phyloP scores from a whole-genome alignment of 2,888 invertebrate genomes.

The Junonia oenone region DNA sequence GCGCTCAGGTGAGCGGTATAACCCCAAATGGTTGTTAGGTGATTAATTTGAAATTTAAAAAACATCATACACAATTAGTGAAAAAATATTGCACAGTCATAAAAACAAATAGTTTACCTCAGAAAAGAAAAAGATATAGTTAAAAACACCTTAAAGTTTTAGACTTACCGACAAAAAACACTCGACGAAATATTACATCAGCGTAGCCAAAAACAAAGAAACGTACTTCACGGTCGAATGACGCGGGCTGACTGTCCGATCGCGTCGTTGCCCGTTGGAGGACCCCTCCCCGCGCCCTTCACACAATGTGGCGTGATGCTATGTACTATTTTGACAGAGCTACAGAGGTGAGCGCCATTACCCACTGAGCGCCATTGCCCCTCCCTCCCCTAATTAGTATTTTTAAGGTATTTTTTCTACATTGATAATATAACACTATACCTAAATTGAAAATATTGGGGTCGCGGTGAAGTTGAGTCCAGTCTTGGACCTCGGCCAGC shows the following conservation, averaged over 20 bases:
- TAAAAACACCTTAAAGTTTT: not conserved
- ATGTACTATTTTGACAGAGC: conserved; percentile 3
- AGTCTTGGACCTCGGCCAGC: too few relatives aligned
- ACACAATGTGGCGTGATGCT: conserved; percentile 1
- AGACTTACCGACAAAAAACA: conserved; percentile 12
- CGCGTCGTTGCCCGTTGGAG: conserved; percentile 8
- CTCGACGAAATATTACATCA: conserved; percentile 16
- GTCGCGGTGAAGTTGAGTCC: too few relatives aligned
- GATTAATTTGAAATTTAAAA: not conserved
- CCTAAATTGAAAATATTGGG: too few relatives aligned
- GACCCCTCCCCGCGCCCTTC: conserved; percentile 2
- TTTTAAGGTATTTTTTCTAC: too few relatives aligned
- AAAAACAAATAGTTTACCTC: not conserved
- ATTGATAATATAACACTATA: too few relatives aligned
- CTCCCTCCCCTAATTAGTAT: conserved; percentile 3
- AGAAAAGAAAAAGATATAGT: not conserved
- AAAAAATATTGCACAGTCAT: not conserved
- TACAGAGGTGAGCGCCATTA: too few relatives aligned
- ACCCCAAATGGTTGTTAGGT: not conserved
- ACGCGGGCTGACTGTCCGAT: conserved; percentile 8
- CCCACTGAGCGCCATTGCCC: conserved; percentile 14
- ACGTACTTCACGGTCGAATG: conserved; percentile 23
- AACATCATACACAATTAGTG: not conserved
- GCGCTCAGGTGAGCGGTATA: not conserved
- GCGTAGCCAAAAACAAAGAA: conserved; percentile 24